Evolutionary conservation across 1,140 invertebrate species (phyloP), one percentile per base, ranked within the genome.

Genomic region (Calephelis nemesis): DNA sequence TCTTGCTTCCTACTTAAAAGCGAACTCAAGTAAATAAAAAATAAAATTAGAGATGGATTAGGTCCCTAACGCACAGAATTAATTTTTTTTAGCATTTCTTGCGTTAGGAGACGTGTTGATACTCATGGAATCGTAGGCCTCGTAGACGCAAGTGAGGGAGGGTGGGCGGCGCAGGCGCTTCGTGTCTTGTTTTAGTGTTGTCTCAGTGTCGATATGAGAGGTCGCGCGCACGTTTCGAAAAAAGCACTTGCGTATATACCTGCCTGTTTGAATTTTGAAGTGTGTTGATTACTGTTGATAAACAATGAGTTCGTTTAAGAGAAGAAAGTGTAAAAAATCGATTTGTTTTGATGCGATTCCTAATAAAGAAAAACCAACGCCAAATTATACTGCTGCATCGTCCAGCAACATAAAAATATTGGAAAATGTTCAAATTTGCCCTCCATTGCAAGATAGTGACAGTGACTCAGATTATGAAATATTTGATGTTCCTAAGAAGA

Each of bases 401-500:
- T 52, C 50, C 50, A 52, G 13, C 8, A 15, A 15, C 7, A 52
- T 52, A 15, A 52, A 7, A 63, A 64, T 68, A 42, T 65, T 68
- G 47, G 65, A 62, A 71, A 71, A 68, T 69, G 63, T 68, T 72
- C 62, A 67, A 65, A 72, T 72, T 68, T 64, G 62, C 62, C 62
- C 66, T 58, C 66, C 63, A 68, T 72, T 66, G 45, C 9, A 9
- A 40, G 45, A 68, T 68, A 65, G 13, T 72, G 70, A 72, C 47
- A 68, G 65, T 72, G 63, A 72, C 50, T 68, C 70, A 42, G 70
- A 72, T 68, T 69, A 68, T 72, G 67, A 68, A 72, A 72, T 72
- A 68, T 72, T 68, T 72, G 67, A 65, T n/a, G 63, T 13, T 45
- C 70, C 66, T 68, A 68, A 72, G 50, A 72, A 68, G 67, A 72